A percentile compares a stretch with the other conserved stretches of the same genome.
Evolutionary conservation across 2,888 invertebrate genomes (phyloP).

Genomic region (Mesoligia furuncula): DNA sequence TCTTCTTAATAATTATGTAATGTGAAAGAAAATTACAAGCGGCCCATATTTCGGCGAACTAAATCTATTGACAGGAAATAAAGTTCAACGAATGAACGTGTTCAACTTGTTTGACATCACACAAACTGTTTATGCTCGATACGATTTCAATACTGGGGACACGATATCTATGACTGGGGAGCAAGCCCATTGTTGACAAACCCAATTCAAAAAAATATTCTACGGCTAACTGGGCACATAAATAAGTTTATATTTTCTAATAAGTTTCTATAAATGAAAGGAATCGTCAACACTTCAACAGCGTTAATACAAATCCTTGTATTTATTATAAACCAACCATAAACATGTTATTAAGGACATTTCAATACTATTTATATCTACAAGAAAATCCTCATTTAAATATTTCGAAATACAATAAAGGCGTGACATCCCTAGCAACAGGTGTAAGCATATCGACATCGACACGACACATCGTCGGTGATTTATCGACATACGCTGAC

Average conservation of each 20-base stretch:
- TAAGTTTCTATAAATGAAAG: neutral
- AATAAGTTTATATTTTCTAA: neutral
- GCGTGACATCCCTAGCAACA: slow-evolving; percentile 64
- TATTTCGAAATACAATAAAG: slow-evolving; percentile 39
- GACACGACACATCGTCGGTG: slow-evolving; percentile 56
- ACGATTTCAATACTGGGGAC: too few relatives aligned
- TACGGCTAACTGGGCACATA: too few relatives aligned
- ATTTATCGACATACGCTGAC: slow-evolving; percentile 65
- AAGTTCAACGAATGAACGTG: neutral
- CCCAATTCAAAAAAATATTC: too few relatives aligned
- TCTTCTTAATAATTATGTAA: too few relatives aligned
- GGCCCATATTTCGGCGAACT: neutral
- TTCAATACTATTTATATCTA: slow-evolving; percentile 45
- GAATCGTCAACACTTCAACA: slow-evolving; percentile 24
- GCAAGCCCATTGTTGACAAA: too few relatives aligned
- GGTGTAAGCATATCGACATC: slow-evolving; percentile 65
- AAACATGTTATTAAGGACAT: slow-evolving; percentile 47
- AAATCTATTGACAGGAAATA: neutral
- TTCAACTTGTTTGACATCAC: too few relatives aligned
- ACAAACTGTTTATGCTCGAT: too few relatives aligned
- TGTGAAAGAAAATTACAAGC: neutral
- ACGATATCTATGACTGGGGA: too few relatives aligned
- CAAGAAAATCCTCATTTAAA: slow-evolving; percentile 41
- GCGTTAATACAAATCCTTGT: slow-evolving; percentile 39
- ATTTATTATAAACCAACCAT: slow-evolving; percentile 35